Percentiles rank a stretch among this genome's conserved stretches.
These are phyloP conservation scores for Troides aeacus DNA, from an alignment of 2,888 invertebrate genomes.

Conservation along the genomic window DNA sequence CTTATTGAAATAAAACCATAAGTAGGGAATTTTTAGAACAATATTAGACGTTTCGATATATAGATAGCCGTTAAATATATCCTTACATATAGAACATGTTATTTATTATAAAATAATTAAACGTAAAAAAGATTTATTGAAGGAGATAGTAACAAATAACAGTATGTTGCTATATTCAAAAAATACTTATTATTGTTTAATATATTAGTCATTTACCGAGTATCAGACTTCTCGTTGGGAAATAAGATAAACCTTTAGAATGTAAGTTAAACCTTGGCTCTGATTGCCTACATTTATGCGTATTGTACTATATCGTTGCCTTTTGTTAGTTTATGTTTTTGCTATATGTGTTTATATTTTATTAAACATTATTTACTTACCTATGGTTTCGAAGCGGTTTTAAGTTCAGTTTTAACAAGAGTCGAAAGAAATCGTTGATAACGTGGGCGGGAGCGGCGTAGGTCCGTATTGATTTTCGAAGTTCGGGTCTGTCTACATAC, in stretches of 20 bases:
- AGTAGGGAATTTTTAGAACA: too few species aligned
- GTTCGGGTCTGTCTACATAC: conserved; percentile 24
- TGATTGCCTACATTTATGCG: conserved; percentile 64
- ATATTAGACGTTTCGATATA: too few species aligned
- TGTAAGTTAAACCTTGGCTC: conserved; percentile 56
- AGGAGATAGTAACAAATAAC: too few species aligned
- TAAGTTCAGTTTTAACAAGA: conserved; percentile 1
- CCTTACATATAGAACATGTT: too few species aligned
- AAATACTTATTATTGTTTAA: too few species aligned
- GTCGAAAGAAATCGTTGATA: conserved; percentile 28
- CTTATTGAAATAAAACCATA: too few species aligned
- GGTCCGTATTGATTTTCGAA: conserved; percentile 40
- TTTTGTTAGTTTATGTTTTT: too few species aligned
- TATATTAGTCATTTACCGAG: too few species aligned
- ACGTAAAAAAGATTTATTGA: too few species aligned
- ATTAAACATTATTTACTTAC: not conserved
- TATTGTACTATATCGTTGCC: conserved; percentile 33
- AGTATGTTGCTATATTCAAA: too few species aligned
- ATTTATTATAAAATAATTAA: too few species aligned
- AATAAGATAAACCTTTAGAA: conserved; percentile 49
- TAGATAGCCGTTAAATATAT: too few species aligned
- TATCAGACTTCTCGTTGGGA: conserved; percentile 23
- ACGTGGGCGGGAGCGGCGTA: conserved; percentile 33
- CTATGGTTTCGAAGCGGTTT: not conserved
- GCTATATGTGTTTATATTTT: not conserved